Conservation (phyloP, 2,888 invertebrate species). For the Pherbina coryleti region DNA sequence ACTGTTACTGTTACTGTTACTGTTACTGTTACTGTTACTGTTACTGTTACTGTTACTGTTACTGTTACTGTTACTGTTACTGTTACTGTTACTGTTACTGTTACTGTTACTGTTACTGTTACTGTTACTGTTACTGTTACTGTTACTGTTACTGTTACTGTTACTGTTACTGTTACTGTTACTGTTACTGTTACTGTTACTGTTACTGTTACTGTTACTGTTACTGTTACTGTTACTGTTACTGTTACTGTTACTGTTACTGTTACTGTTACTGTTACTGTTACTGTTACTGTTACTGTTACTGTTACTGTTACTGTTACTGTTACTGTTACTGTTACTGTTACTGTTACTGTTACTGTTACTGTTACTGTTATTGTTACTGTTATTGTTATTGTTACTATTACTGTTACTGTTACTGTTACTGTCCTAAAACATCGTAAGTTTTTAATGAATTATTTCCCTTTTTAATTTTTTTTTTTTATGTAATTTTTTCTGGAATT, state of each 20-base stretch:
- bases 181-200: background rate
- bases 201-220: background rate
- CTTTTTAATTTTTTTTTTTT: too few species aligned
- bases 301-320: background rate
- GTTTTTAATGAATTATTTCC: too few species aligned
- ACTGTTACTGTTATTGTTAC: background rate
- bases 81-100: background rate
- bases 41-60: too few species aligned
- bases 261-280: background rate
- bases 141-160: background rate
- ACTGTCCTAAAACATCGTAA: too few species aligned
- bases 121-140: background rate
- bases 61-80: slow-evolving; percentile 10
- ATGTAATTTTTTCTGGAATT: too few species aligned
- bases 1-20: too few species aligned
- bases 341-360: slow-evolving; percentile 18
- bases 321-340: slow-evolving; percentile 1
- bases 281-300: slow-evolving; percentile 12
- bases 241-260: too few species aligned
- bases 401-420: background rate
- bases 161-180: slow-evolving; percentile 1
- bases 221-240: too few species aligned
- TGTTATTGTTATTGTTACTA: background rate
- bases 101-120: slow-evolving; percentile 9
- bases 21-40: too few species aligned